Evolutionary conservation across 2,888 invertebrate genomes (phyloP), one percentile per base, ranked within the genome.

Genomic region (Eretmocerus hayati): DNA sequence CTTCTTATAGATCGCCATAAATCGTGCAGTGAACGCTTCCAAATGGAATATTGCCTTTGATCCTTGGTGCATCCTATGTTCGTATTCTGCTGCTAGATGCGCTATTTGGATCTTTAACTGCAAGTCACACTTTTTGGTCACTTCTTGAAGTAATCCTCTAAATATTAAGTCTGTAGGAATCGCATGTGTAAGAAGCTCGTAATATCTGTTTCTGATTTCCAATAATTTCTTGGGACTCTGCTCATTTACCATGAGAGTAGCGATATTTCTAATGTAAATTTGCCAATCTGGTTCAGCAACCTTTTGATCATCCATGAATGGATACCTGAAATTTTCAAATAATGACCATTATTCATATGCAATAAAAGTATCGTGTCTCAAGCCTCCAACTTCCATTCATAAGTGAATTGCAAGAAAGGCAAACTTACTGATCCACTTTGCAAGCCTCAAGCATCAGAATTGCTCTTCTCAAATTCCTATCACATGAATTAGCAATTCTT

Each of bases 1-100:
- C 61, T 85, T 84, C 64, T 91, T 90, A 68, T 94, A 95, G 58
- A 92, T 84, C 30, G 85, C 81, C 97, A 99, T 97, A 69, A 96
- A 96, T 61, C 89, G 87, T 1, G 93, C 93, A 40, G 95, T 86
- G 76, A 99, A 99, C 3, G 95, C 95, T 73, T 99, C 99, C 44
- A 99, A 76, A 71, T 99, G 97, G 65, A 93, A 95, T 61, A 99
- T 95, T 19, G 88, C 83, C 73, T 97, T 97, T 61, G 87, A 90
- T 16, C 97, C 97, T 46, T 85, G 80, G 62, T 87, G 84, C 80
- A 96, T 85, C 58, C 91, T 81, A 67, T 96, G 92, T 69, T 99
- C 96, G 73, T 89, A 94, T 51, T 81, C 79, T 0, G 95, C 91
- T 9, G 97, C 97, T 62, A 84, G 77, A 55, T 84, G 82, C 0